Conservation (phyloP, 1,140 invertebrate genomes). For the Popillia japonica region DNA sequence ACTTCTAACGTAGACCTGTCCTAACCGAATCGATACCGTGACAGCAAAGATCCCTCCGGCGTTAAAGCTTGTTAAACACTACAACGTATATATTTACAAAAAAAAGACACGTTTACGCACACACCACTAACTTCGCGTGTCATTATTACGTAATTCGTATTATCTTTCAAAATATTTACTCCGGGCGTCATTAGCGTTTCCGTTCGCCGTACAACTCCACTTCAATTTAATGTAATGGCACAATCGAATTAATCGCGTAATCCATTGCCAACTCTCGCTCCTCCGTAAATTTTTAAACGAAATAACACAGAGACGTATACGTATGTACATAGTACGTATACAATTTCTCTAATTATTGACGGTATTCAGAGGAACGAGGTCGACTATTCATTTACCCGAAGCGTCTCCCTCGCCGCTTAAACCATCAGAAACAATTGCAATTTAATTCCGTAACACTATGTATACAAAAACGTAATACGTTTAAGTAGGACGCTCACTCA, state of each 20-base stretch:
- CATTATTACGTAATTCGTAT: neutral
- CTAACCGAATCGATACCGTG: no score
- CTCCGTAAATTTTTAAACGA: neutral
- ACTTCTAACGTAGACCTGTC: no score
- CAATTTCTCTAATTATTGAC: constrained; percentile 17
- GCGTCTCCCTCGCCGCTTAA: neutral
- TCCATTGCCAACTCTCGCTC: neutral
- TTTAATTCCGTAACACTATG: constrained; percentile 35
- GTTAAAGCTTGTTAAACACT: no score
- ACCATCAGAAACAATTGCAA: constrained; percentile 26
- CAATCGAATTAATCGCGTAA: constrained; percentile 11
- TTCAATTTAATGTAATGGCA: neutral
- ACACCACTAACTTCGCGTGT: neutral
- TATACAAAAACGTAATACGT: constrained; percentile 25
- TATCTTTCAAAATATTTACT: constrained; percentile 15
- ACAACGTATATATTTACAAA: no score
- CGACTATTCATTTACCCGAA: constrained; percentile 6
- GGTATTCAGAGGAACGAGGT: constrained; percentile 14
- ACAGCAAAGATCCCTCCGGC: no score
- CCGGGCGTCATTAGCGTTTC: neutral
- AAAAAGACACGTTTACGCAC: no score
- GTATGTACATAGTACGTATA: neutral
- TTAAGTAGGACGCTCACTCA: constrained; percentile 13
- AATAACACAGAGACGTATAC: neutral
- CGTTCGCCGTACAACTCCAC: neutral